Percentiles rank a stretch among this genome's conserved stretches.
Conservation (phyloP, 2,888 invertebrate species). For the Spodoptera littoralis region DNA sequence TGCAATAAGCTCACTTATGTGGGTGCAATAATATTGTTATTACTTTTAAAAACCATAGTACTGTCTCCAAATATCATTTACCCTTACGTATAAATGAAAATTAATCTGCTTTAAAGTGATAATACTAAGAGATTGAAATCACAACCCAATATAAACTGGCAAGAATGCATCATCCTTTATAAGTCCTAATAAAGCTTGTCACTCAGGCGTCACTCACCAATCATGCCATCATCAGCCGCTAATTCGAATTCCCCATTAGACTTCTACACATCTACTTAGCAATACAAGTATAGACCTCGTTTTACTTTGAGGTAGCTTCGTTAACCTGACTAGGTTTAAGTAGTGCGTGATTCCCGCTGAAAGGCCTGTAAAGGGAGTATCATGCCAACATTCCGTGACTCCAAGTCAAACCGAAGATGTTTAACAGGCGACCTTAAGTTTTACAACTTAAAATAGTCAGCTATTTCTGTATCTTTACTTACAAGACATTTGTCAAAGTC, state of each 20-base stretch:
- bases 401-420: slow-evolving; percentile 39
- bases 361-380: slow-evolving; percentile 31
- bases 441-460: slow-evolving; percentile 58
- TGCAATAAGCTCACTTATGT: background rate
- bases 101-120: too few relatives aligned
- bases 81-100: too few relatives aligned
- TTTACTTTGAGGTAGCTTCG: slow-evolving; percentile 16
- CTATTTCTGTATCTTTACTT: slow-evolving; percentile 41
- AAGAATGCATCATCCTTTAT: too few relatives aligned
- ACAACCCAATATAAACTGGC: too few relatives aligned
- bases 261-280: background rate
- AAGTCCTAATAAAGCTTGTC: too few relatives aligned
- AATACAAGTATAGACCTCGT: background rate
- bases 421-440: slow-evolving; percentile 61
- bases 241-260: slow-evolving; percentile 22
- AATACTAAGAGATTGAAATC: too few relatives aligned
- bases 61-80: too few relatives aligned
- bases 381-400: slow-evolving; percentile 51
- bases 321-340: slow-evolving; percentile 27
- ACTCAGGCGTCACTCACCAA: slow-evolving; percentile 20
- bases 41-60: too few relatives aligned
- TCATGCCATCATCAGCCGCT: slow-evolving; percentile 33
- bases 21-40: too few relatives aligned
- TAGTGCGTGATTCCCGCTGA: slow-evolving; percentile 55
- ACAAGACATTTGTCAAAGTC: slow-evolving; percentile 57